phyloP scores from a whole-genome alignment of 1,140 invertebrate species.

The Latrodectus geometricus region DNA sequence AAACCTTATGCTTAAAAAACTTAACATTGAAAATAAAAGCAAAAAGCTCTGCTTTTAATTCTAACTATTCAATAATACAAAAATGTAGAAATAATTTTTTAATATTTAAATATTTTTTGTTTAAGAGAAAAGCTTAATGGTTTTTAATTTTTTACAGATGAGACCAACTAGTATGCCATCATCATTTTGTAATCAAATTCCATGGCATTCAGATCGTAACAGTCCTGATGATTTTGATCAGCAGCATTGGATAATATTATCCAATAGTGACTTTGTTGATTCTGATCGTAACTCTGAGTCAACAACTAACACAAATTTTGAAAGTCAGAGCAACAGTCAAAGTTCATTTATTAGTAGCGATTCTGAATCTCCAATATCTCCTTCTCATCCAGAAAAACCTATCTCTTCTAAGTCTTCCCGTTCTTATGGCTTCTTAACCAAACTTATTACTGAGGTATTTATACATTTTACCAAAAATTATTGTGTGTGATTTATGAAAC shows the following conservation, averaged over 20 bases:
- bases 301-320: conserved; percentile 4
- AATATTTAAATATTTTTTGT: no score
- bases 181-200: conserved; percentile 35
- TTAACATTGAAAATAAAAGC: no score
- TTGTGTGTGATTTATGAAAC: no score
- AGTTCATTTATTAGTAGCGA: conserved; percentile 12
- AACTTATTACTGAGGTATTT: conserved; percentile 59
- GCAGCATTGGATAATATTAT: conserved; percentile 57
- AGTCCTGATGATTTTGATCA: conserved; percentile 52
- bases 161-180: conserved; percentile 52
- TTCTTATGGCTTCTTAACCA: conserved; percentile 35
- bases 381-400: conserved; percentile 29
- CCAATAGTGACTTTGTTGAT: conserved; percentile 53
- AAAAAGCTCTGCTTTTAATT: no score
- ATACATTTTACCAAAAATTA: no score
- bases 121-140: no score
- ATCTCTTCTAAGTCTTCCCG: conserved; percentile 32
- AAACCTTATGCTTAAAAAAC: no score
- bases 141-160: conserved; percentile 12
- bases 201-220: conserved; percentile 20
- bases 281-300: conserved; percentile 28
- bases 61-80: no score
- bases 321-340: conserved; percentile 18
- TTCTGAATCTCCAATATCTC: conserved; percentile 41
- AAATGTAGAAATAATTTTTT: no score